Conservation (phyloP, 2,797 vertebrate genomes). For the Anas bernieri region DNA sequence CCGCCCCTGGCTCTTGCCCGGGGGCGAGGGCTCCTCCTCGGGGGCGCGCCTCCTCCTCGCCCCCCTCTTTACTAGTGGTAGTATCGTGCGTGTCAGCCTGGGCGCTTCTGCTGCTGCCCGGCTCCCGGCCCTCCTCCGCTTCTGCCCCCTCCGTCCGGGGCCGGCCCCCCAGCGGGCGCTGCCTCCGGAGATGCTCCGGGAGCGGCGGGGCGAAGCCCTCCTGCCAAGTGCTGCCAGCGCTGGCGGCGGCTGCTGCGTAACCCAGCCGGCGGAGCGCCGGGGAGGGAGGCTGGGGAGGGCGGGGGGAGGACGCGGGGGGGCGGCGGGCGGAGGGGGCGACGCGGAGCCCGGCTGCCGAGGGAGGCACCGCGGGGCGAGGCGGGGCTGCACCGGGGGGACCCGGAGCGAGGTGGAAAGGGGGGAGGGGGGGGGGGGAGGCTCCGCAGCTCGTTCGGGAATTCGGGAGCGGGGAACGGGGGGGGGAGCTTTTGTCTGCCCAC, state of each 20-base stretch:
- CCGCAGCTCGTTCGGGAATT: neutral
- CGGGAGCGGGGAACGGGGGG: neutral
- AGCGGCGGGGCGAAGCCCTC: conserved; percentile 17
- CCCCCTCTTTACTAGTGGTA: neutral
- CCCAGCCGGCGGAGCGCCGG: conserved; percentile 60
- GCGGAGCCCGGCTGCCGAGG: neutral
- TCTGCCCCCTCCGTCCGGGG: neutral
- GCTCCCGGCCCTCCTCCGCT: neutral
- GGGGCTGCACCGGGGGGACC: neutral
- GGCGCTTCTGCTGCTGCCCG: neutral
- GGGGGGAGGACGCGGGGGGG: conserved; percentile 53
- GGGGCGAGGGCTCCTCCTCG: neutral
- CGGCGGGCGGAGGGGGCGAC: neutral
- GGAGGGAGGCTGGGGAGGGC: conserved; percentile 36
- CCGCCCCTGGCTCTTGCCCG: neutral
- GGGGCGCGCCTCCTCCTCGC: neutral
- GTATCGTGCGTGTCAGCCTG: neutral
- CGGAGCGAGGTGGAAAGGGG: neutral
- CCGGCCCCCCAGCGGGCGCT: neutral
- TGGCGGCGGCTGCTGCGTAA: conserved; percentile 51
- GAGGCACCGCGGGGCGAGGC: neutral
- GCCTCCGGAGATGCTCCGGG: neutral
- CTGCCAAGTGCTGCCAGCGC: conserved; percentile 44
- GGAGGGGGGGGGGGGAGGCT: too few relatives aligned
- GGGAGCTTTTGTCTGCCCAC: conserved; percentile 24